phyloP scores from a whole-genome alignment of 1,140 invertebrate genomes.

The Drosophila guanche region DNA sequence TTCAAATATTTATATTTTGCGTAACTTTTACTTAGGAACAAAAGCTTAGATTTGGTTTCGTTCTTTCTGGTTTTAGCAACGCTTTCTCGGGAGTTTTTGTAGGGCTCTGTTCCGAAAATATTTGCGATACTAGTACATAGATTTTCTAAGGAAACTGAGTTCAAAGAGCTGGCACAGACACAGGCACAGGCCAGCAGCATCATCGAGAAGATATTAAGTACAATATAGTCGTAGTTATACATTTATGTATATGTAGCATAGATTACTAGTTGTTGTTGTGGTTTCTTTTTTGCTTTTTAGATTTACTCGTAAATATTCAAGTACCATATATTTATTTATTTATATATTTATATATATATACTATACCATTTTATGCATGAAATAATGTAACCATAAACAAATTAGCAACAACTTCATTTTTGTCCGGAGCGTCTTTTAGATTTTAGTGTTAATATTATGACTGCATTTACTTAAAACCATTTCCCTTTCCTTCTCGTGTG shows the following conservation, averaged over 20 bases:
- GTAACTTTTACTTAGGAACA: conserved; percentile 69
- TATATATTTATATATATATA: conserved; percentile 44
- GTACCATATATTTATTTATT: conserved; percentile 50
- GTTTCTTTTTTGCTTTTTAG: conserved; percentile 27
- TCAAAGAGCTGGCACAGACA: conserved; percentile 69
- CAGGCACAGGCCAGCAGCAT: conserved; percentile 40
- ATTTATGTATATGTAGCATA: conserved; percentile 38
- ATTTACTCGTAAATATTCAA: conserved; percentile 54
- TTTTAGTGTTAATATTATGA: conserved; percentile 66
- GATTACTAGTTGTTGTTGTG: conserved; percentile 18
- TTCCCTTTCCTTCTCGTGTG: conserved; percentile 27
- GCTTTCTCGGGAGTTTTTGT: conserved; percentile 19
- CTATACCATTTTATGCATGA: conserved; percentile 64
- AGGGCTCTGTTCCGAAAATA: conserved; percentile 44
- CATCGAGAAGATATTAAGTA: conserved; percentile 39
- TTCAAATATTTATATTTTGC: conserved; percentile 60
- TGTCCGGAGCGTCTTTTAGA: conserved; percentile 74
- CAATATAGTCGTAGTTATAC: conserved; percentile 43
- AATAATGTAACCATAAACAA: conserved; percentile 83
- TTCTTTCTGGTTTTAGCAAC: not conserved
- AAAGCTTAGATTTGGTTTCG: conserved; percentile 63
- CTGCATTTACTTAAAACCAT: conserved; percentile 71
- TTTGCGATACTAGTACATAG: conserved; percentile 29
- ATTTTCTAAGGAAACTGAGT: conserved; percentile 73
- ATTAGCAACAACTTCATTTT: conserved; percentile 78